Evolutionary conservation across 53 echinoderm and acorn worm genomes (phyloP).

Genomic region (Echinarachnius parma): DNA sequence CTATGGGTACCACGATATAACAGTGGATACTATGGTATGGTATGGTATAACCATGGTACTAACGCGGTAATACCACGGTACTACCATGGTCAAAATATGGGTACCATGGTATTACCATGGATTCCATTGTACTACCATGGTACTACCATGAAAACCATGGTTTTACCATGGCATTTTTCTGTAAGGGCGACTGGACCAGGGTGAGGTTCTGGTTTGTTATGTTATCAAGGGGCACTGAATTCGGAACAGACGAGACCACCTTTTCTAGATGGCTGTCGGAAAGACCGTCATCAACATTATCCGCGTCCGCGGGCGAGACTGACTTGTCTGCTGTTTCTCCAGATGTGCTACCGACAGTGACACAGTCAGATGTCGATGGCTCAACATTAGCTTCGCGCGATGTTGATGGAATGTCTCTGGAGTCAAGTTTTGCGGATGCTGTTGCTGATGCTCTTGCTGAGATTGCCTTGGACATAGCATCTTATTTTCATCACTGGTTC

Average conservation of each 20-base stretch:
- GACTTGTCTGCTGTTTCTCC: conserved; percentile 7
- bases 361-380: conserved; percentile 4
- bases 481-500: conserved; percentile 8
- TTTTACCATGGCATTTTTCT: too few species aligned
- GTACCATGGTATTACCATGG: too few species aligned
- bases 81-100: too few species aligned
- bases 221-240: conserved; percentile 19
- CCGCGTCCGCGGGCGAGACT: not conserved
- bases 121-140: too few species aligned
- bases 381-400: not conserved
- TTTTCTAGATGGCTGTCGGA: conserved; percentile 19
- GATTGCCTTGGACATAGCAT: conserved; percentile 11
- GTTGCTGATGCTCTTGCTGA: conserved; percentile 6
- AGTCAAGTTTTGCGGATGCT: not conserved
- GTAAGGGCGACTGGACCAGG: conserved; percentile 22
- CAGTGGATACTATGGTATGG: too few species aligned
- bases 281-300: conserved; percentile 6
- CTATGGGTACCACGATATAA: too few species aligned
- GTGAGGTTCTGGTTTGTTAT: conserved; percentile 24
- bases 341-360: not conserved
- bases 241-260: conserved; percentile 3
- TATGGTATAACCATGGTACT: too few species aligned
- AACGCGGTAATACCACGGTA: too few species aligned
- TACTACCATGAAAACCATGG: too few species aligned
- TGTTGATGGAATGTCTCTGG: not conserved